Evolutionary conservation across 2,797 vertebrate species (phyloP), one percentile per base, ranked within the genome.

Genomic region (Tragelaphus eurycerus): DNA sequence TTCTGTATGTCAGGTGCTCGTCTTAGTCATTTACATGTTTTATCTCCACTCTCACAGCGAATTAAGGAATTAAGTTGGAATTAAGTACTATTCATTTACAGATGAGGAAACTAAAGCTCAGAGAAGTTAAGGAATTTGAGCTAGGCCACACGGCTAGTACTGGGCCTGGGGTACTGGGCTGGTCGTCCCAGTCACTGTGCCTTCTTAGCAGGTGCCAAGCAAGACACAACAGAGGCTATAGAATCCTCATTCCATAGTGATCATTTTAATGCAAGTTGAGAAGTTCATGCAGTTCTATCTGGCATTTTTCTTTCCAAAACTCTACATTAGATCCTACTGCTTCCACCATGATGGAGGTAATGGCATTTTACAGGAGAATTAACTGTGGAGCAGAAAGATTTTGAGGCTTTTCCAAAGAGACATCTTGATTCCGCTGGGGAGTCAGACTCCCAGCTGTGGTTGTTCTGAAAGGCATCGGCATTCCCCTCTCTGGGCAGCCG

Each of bases 351-450:
- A 38, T 74, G 7, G 89, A 64, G 31, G 38, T 54, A 19, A 89
- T 46, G 14, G 10, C 50, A 57, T 92, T 89, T 92, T 87, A 34
- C 27, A 85, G 25, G 13, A 46, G 10, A 29, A 89, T 92, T 78
- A 81, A 34, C 14, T 82, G 87, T 48, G 19, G 13, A 67, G 57
- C 19, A 23, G 52, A 85, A 81, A 84, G 57, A 62, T 87, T 93
- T 57, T 62, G 93, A 94, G 38, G 88, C 52, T 96, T 95, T 94
- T 78, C 85, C 95, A 82, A 82, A 71, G 90, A 94, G 71, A 60
- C 67, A 8, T 93, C 74, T 62, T 87, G 59, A 71, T 67, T 52
- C 21, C 6, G 21, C 31, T 1, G 7, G 38, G 83, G 74, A 86
- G 38, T 43, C 64, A 48, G 88, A 57, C 38, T 78, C 50, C 50